A percentile compares a stretch with the other conserved stretches of the same genome.
phyloP scores from a whole-genome alignment of 2,888 invertebrate genomes.

The Ectobius pallidus region DNA sequence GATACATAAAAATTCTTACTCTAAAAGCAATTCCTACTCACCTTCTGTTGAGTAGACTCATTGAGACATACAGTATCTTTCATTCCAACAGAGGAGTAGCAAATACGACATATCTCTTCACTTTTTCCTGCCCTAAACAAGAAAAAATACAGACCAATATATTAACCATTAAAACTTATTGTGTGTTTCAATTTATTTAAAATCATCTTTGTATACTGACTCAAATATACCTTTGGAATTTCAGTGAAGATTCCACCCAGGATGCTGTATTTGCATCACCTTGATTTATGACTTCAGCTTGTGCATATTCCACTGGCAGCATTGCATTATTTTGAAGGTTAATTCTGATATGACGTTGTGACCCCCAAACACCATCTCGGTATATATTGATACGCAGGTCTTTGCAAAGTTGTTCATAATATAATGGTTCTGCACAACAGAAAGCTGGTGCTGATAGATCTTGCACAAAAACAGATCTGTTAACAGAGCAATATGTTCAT shows the following conservation, averaged over 20 bases:
- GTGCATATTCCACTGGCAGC: neutral
- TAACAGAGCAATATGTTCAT: too few relatives aligned
- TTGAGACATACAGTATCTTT: neutral
- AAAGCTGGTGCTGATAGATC: constrained; percentile 56
- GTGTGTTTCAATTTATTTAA: neutral
- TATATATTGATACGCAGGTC: constrained; percentile 83
- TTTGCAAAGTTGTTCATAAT: constrained; percentile 68
- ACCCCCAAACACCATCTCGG: constrained; percentile 66
- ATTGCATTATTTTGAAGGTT: neutral
- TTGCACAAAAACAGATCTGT: constrained; percentile 59
- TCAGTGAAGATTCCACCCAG: neutral
- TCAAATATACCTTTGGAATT: neutral
- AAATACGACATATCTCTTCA: neutral
- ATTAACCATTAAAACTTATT: neutral
- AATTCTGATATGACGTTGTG: neutral
- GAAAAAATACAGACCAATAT: neutral
- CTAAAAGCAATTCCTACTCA: too few relatives aligned
- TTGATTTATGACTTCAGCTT: neutral
- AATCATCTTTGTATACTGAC: too few relatives aligned
- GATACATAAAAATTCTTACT: too few relatives aligned
- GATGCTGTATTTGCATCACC: neutral
- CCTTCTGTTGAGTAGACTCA: constrained; percentile 52
- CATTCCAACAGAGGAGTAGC: neutral
- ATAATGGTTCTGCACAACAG: constrained; percentile 66
- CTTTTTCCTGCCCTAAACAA: neutral